Evolutionary conservation across 2,797 vertebrate species (phyloP).

Genomic region (Phalloptychus januarius): DNA sequence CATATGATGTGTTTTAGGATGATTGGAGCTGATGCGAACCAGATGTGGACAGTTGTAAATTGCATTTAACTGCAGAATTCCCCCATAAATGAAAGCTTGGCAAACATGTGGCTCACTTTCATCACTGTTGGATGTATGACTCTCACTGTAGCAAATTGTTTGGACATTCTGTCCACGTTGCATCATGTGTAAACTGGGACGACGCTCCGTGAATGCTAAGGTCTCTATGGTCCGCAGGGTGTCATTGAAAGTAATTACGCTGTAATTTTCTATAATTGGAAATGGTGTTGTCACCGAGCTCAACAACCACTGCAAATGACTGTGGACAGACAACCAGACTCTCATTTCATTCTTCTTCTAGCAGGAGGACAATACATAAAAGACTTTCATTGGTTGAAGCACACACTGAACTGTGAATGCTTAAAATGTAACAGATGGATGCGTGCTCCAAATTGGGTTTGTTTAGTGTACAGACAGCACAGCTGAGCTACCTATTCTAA

Average conservation of each 20-base stretch:
- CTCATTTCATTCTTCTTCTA: constrained; percentile 44
- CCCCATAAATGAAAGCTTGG: constrained; percentile 36
- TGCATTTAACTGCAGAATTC: constrained; percentile 28
- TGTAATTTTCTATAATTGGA: constrained; percentile 58
- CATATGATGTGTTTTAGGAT: constrained; percentile 44
- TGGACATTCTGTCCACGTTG: constrained; percentile 24
- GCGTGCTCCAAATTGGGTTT: not conserved
- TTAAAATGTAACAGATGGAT: not conserved
- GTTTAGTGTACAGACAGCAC: not conserved
- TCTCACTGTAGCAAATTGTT: constrained; percentile 3
- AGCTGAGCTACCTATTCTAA: not conserved
- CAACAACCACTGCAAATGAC: constrained; percentile 46
- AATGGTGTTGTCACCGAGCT: constrained; percentile 40
- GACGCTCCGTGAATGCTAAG: not conserved
- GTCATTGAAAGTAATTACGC: constrained; percentile 62
- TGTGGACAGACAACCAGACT: constrained; percentile 48
- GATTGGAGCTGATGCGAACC: constrained; percentile 40
- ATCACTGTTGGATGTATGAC: constrained; percentile 10
- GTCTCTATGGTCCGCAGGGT: constrained; percentile 26
- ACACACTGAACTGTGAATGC: not conserved
- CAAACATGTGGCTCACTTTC: constrained; percentile 38
- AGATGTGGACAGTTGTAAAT: constrained; percentile 52
- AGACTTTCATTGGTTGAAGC: not conserved
- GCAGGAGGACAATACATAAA: not conserved
- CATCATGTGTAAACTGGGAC: constrained; percentile 1